These are phyloP conservation scores for Spongia lamella DNA, from an alignment of 37 sponge, comb jelly and placozoan genomes.

Conservation along the genomic window DNA sequence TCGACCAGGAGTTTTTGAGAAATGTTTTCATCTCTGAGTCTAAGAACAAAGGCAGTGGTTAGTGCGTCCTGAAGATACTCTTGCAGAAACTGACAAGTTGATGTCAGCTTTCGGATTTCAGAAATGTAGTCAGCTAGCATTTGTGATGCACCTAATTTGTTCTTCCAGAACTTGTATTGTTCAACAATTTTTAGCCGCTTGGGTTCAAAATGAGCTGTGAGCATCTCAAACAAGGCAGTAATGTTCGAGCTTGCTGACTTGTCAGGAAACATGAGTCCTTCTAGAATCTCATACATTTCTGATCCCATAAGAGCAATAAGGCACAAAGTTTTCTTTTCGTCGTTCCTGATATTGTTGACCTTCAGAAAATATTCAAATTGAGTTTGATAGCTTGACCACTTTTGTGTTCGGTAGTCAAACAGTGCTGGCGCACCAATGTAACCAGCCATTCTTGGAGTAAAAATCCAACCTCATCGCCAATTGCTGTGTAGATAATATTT, in stretches of 20 bases:
- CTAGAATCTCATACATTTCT: background rate
- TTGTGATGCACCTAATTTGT: no score
- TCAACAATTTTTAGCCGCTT: background rate
- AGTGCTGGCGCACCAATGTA: constrained; percentile 6
- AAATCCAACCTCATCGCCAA: no score
- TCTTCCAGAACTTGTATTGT: no score
- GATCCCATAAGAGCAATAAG: background rate
- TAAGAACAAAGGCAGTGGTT: no score
- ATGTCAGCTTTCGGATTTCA: no score
- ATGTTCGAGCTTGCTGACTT: background rate
- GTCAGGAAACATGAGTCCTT: constrained; percentile 1
- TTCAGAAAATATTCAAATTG: constrained; percentile 1
- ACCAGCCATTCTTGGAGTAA: background rate
- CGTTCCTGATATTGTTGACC: background rate
- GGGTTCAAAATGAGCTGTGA: background rate
- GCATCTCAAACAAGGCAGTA: background rate
- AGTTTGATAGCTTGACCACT: constrained; percentile 5
- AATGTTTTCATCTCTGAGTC: no score
- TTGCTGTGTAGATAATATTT: no score
- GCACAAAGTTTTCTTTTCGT: background rate
- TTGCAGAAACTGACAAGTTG: no score
- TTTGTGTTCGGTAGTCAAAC: background rate
- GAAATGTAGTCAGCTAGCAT: no score
- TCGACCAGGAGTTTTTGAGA: background rate
- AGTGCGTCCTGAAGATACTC: no score